These are phyloP conservation scores for Percopsis omiscomaycus DNA, from an alignment of 2,797 vertebrate genomes.

Conservation along the genomic window DNA sequence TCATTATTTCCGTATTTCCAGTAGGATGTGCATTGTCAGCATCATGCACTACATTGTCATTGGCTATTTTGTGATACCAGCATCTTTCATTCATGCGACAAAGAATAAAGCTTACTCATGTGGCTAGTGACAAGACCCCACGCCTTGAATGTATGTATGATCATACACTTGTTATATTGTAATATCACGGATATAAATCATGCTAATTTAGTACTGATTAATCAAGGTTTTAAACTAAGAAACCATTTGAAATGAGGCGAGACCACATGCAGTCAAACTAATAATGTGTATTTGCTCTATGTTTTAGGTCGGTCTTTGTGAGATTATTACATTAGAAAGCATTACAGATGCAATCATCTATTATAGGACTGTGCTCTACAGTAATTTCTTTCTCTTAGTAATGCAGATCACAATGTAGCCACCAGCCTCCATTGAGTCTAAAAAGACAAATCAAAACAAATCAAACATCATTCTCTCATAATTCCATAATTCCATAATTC, in stretches of 20 bases:
- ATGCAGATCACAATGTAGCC: not conserved
- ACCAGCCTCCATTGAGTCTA: not conserved
- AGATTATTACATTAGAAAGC: conserved; percentile 64
- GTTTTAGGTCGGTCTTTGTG: conserved; percentile 50
- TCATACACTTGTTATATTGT: not conserved
- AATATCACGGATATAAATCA: not conserved
- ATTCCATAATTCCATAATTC: too few species aligned
- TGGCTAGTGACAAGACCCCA: too few species aligned
- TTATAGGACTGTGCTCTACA: conserved; percentile 9
- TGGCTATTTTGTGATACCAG: too few species aligned
- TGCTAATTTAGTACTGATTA: not conserved
- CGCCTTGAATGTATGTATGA: too few species aligned
- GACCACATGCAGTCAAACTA: conserved; percentile 31
- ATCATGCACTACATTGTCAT: too few species aligned
- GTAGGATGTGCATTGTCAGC: too few species aligned
- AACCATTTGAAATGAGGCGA: conserved; percentile 54
- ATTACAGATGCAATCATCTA: conserved; percentile 50
- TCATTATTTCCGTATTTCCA: too few species aligned
- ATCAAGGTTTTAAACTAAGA: not conserved
- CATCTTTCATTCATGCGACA: too few species aligned
- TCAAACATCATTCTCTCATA: too few species aligned
- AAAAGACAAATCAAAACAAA: not conserved
- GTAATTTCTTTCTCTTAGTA: conserved; percentile 12
- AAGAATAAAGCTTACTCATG: too few species aligned
- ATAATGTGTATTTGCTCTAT: conserved; percentile 46